A percentile compares a stretch with the other conserved stretches of the same genome.
phyloP scores from a whole-genome alignment of 2,113 vertebrate genomes.

The Myiozetetes cayanensis region DNA sequence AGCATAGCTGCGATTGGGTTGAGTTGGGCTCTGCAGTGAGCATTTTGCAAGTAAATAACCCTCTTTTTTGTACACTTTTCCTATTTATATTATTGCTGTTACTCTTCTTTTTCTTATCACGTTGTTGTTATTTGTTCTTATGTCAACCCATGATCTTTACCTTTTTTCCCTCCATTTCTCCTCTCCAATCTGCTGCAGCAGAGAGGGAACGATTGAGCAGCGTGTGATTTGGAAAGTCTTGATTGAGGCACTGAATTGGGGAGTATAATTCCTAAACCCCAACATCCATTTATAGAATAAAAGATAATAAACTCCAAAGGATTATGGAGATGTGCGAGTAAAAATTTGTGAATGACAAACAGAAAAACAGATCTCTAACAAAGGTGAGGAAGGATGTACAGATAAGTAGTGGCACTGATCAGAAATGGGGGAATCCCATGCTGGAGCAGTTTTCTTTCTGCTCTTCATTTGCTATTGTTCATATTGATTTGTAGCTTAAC shows the following conservation, averaged over 20 bases:
- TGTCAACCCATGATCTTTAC: not conserved
- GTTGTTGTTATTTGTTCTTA: too few species aligned
- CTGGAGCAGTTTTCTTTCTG: not conserved
- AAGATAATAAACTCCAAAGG: not conserved
- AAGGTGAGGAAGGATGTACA: not conserved
- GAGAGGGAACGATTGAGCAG: not conserved
- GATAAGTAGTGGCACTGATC: not conserved
- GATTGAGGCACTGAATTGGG: not conserved
- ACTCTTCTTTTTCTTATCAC: not conserved
- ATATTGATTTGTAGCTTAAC: not conserved
- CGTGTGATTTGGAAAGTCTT: not conserved
- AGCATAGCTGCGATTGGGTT: not conserved
- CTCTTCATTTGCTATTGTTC: not conserved
- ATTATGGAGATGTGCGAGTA: not conserved
- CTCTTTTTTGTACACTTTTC: not conserved
- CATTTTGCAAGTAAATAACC: not conserved
- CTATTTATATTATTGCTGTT: not conserved
- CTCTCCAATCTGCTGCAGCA: not conserved
- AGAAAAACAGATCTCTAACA: not conserved
- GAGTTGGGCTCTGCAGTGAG: not conserved
- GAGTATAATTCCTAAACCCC: not conserved
- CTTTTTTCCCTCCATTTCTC: not conserved
- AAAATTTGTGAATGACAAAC: not conserved
- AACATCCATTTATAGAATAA: not conserved
- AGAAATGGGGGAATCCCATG: not conserved